phyloP scores from a whole-genome alignment of 2,113 vertebrate species.

The Gymnobelideus leadbeateri region DNA sequence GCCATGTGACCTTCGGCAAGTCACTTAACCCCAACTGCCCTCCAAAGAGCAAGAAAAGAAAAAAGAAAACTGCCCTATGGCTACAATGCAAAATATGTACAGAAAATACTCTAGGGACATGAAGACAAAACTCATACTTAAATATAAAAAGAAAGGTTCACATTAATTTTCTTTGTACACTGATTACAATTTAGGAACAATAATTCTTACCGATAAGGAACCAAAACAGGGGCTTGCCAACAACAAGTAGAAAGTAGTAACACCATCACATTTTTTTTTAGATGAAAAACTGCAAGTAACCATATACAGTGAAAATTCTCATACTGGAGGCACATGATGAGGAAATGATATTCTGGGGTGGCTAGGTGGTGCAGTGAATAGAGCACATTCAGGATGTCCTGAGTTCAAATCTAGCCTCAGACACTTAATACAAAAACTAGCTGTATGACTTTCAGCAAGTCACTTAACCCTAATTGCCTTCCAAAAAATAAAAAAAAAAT shows the following conservation, averaged over 20 bases:
- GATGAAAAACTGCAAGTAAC: constrained; percentile 74
- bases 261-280: constrained; percentile 57
- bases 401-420: too few relatives aligned
- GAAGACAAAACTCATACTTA: constrained; percentile 73
- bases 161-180: constrained; percentile 69
- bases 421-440: too few relatives aligned
- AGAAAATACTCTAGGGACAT: constrained; percentile 71
- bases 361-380: too few relatives aligned
- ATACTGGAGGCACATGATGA: constrained; percentile 59
- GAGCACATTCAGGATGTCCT: too few relatives aligned
- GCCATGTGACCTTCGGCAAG: too few relatives aligned
- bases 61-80: constrained; percentile 55
- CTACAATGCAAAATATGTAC: constrained; percentile 82
- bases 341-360: neutral
- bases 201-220: constrained; percentile 59
- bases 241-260: constrained; percentile 66
- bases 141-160: constrained; percentile 69
- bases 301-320: constrained; percentile 32
- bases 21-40: too few relatives aligned
- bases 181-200: constrained; percentile 60
- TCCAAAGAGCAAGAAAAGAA: too few relatives aligned
- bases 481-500: too few relatives aligned
- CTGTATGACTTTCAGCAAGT: too few relatives aligned
- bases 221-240: constrained; percentile 58
- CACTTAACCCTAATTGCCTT: too few relatives aligned